Evolutionary conservation across 2,797 vertebrate species (phyloP).

Genomic region (Alosa sapidissima): DNA sequence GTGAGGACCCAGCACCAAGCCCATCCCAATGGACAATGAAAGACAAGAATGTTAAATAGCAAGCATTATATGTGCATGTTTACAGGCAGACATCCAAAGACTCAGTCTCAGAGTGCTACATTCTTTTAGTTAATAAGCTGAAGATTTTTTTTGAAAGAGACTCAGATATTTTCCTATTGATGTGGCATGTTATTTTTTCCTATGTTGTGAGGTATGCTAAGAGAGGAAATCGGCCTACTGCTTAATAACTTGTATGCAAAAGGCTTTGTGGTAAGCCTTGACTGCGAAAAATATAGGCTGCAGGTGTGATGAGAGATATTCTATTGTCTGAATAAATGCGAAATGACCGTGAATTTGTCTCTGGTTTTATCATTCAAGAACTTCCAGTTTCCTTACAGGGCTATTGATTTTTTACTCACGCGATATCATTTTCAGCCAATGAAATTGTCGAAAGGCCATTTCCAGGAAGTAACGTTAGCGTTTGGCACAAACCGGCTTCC

Average conservation of each 20-base stretch:
- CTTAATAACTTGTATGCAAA: neutral
- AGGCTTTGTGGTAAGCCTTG: neutral
- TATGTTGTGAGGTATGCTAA: neutral
- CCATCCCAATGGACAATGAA: conserved; percentile 28
- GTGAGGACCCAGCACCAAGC: neutral
- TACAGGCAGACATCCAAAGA: neutral
- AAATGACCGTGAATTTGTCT: neutral
- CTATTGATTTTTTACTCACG: neutral
- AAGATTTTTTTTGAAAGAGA: no score
- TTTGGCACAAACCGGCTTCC: conserved; percentile 3
- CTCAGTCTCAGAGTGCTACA: no score
- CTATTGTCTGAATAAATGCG: neutral
- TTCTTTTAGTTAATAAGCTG: no score
- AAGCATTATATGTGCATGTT: neutral
- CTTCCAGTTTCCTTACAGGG: neutral
- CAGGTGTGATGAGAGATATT: neutral
- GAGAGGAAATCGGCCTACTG: neutral
- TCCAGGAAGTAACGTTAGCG: neutral
- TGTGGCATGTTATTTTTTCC: no score
- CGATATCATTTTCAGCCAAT: conserved; percentile 12
- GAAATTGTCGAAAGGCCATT: neutral
- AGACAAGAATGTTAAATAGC: neutral
- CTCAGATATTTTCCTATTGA: no score
- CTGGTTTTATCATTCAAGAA: neutral
- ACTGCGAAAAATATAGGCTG: neutral